Percentiles rank a stretch among this genome's conserved stretches.
Evolutionary conservation across 2,113 vertebrate genomes (phyloP).

Genomic region (Talpa occidentalis): DNA sequence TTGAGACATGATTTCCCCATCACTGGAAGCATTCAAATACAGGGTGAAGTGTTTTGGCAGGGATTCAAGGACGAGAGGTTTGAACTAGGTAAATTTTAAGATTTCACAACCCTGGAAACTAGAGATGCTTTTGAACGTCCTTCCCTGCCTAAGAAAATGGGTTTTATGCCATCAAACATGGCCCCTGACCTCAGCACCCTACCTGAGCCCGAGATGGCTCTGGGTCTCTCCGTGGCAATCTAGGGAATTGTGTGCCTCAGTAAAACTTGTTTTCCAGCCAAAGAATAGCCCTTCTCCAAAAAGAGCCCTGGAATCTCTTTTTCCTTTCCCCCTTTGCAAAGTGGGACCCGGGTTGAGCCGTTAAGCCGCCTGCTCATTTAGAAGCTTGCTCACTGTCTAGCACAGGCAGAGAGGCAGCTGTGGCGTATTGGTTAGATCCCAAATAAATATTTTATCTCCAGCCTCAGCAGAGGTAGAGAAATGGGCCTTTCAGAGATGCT

Average conservation of each 20-base stretch:
- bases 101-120: conserved; percentile 10
- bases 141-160: background rate
- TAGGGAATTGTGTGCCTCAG: background rate
- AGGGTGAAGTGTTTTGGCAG: background rate
- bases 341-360: background rate
- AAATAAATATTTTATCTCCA: conserved; percentile 73
- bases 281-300: background rate
- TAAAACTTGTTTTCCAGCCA: background rate
- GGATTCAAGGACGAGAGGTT: background rate
- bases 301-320: background rate
- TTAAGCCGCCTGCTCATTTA: background rate
- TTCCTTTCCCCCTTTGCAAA: conserved; percentile 32
- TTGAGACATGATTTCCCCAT: conserved; percentile 28
- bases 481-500: conserved; percentile 59
- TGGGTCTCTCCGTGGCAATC: background rate
- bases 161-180: background rate
- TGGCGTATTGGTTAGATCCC: conserved; percentile 48
- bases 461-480: conserved; percentile 52
- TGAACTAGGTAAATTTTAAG: background rate
- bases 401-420: conserved; percentile 54
- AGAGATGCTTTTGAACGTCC: background rate
- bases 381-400: conserved; percentile 27
- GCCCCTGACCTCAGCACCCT: background rate
- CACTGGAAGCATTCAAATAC: background rate
- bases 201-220: background rate